Conservation (phyloP, 2,797 vertebrate genomes). For the Hydrophis major region DNA sequence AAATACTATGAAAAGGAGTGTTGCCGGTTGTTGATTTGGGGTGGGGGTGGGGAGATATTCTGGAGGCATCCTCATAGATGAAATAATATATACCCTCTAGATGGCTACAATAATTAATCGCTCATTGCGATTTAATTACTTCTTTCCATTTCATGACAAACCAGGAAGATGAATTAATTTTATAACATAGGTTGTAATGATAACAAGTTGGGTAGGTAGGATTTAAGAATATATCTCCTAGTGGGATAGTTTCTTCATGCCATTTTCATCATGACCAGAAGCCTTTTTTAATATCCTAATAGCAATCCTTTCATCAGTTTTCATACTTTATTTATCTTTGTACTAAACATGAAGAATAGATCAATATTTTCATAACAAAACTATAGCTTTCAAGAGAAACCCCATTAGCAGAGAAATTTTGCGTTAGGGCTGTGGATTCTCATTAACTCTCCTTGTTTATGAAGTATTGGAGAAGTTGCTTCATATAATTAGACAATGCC, state of each 20-base stretch:
- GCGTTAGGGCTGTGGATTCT: neutral
- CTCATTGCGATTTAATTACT: neutral
- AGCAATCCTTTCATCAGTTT: neutral
- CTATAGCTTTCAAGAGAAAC: neutral
- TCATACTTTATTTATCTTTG: neutral
- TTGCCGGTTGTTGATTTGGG: neutral
- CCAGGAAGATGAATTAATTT: neutral
- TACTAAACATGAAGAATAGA: neutral
- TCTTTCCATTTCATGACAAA: neutral
- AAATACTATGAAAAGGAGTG: neutral
- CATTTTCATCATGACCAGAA: neutral
- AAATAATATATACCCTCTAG: neutral
- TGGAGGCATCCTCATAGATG: rapidly evolving
- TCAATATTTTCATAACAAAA: neutral
- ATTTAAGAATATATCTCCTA: neutral
- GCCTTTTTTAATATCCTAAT: neutral
- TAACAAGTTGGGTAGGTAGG: neutral
- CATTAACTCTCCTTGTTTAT: neutral
- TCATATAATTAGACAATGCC: neutral
- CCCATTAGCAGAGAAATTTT: neutral
- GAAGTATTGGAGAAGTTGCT: neutral
- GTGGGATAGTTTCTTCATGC: neutral
- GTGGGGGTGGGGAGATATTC: neutral
- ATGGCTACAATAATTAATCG: neutral
- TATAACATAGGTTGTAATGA: neutral